A percentile compares a stretch with the other conserved stretches of the same genome.
phyloP scores from a whole-genome alignment of 92 coral and sea anemone species.

The Parazoanthus darwini region DNA sequence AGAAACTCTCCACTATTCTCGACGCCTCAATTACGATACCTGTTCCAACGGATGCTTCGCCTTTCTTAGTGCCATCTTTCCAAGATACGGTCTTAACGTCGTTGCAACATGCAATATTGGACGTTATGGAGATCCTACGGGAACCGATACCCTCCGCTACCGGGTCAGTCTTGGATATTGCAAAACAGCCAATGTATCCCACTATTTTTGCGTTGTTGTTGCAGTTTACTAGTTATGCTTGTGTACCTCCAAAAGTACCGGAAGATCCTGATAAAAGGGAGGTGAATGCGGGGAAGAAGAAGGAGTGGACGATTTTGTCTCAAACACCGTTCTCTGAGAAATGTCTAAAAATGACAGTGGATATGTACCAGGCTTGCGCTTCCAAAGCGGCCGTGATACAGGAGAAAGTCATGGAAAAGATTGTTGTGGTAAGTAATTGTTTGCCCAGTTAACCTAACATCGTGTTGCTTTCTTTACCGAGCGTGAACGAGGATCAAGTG shows the following conservation, averaged over 20 bases:
- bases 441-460: neutral
- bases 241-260: constrained; percentile 77
- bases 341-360: constrained; percentile 78
- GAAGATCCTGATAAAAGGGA: constrained; percentile 51
- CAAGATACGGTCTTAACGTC: constrained; percentile 89
- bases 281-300: constrained; percentile 49
- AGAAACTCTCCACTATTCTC: constrained; percentile 84
- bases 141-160: constrained; percentile 82
- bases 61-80: constrained; percentile 87
- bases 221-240: constrained; percentile 75
- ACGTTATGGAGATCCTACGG: constrained; percentile 80
- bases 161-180: constrained; percentile 87
- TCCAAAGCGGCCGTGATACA: constrained; percentile 84
- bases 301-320: constrained; percentile 81
- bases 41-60: constrained; percentile 89
- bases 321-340: constrained; percentile 91
- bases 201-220: constrained; percentile 80
- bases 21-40: constrained; percentile 80
- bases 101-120: constrained; percentile 84
- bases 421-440: constrained; percentile 71
- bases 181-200: constrained; percentile 97
- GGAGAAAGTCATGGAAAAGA: constrained; percentile 89
- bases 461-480: too few relatives aligned
- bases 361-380: constrained; percentile 76
- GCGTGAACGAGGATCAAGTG: too few relatives aligned